Conservation (phyloP, 2,888 invertebrate genomes). For the Eristalinus sepulchralis region DNA sequence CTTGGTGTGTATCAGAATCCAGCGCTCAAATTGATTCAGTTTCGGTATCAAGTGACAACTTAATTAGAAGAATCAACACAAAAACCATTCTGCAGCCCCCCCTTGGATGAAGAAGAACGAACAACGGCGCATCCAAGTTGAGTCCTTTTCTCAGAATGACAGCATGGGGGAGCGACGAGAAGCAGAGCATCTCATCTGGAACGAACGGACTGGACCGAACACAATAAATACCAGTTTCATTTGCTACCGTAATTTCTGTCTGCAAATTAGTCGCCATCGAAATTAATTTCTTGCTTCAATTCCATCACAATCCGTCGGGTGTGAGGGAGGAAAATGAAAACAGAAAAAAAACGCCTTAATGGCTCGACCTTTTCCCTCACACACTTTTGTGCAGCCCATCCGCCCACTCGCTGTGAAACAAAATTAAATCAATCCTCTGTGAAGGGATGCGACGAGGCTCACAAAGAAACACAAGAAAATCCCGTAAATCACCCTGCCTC, state of each 20-base stretch:
- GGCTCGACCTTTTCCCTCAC: background rate
- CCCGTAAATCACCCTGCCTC: constrained; percentile 6
- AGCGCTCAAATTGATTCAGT: constrained; percentile 26
- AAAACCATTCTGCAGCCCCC: constrained; percentile 5
- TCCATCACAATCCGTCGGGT: constrained; percentile 12
- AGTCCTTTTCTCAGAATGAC: background rate
- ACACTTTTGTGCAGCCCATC: background rate
- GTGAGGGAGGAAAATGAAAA: background rate
- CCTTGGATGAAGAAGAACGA: background rate
- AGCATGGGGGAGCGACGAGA: background rate
- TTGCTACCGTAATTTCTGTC: constrained; percentile 30
- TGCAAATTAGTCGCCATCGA: constrained; percentile 33
- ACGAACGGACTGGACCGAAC: background rate
- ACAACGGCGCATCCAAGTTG: background rate
- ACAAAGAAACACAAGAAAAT: constrained; percentile 14
- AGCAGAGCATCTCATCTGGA: constrained; percentile 15
- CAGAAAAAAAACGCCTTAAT: constrained; percentile 3
- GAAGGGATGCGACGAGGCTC: background rate
- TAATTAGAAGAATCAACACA: constrained; percentile 28
- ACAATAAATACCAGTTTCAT: constrained; percentile 27
- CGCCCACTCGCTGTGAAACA: background rate
- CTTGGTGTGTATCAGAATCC: background rate
- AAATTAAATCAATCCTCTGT: constrained; percentile 56
- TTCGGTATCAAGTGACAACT: constrained; percentile 5
- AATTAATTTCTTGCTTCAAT: constrained; percentile 50